These are phyloP conservation scores for Macroglossus sobrinus DNA, from an alignment of 2,113 vertebrate species.

Conservation along the genomic window DNA sequence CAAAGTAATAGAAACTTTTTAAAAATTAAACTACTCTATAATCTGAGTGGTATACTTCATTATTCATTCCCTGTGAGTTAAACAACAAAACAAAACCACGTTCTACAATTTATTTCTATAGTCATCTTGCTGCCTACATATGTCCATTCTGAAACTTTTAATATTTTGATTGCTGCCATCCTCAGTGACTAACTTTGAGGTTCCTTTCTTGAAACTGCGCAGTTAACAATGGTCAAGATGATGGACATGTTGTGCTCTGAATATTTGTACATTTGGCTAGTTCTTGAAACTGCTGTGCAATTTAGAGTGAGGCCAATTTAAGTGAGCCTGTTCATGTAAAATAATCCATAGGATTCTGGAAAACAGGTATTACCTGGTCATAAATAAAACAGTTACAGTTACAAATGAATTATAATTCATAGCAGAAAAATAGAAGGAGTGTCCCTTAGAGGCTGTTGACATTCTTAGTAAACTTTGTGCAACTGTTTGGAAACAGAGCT, in stretches of 20 bases:
- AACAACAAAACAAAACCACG: not conserved
- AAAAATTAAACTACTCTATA: not conserved
- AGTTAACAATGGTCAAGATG: not conserved
- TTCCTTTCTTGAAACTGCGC: not conserved
- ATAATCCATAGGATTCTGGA: not conserved
- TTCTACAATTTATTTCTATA: not conserved
- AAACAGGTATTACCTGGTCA: not conserved
- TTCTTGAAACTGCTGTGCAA: not conserved
- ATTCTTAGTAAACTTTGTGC: slow-evolving; percentile 9
- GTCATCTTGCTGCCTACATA: not conserved
- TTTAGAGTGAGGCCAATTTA: not conserved
- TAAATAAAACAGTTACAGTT: not conserved
- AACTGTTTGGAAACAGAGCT: not conserved
- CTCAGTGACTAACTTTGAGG: not conserved
- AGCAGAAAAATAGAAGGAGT: not conserved
- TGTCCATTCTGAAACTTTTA: not conserved
- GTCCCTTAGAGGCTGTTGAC: not conserved
- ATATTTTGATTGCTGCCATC: not conserved
- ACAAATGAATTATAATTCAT: not conserved
- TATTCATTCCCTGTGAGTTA: slow-evolving; percentile 6
- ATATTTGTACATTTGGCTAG: not conserved
- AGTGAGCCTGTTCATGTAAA: not conserved
- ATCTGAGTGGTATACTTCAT: not conserved
- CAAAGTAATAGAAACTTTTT: not conserved
- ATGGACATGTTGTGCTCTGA: not conserved